Conservation (phyloP, 2,888 invertebrate species). For the Myopa testacea region DNA sequence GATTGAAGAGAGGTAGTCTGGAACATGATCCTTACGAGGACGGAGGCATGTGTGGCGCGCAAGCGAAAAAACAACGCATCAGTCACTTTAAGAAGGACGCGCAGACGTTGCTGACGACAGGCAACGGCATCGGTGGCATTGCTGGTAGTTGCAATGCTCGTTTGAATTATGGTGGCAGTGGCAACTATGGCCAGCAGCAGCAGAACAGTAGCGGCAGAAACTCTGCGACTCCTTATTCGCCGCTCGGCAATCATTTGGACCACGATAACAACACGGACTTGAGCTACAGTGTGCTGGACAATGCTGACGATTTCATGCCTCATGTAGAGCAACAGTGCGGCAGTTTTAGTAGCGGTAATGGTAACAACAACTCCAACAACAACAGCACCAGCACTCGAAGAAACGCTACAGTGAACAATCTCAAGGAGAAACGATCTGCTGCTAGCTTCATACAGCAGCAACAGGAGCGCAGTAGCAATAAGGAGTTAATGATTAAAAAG, state of each 20-base stretch:
- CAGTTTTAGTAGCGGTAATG: slow-evolving; percentile 39
- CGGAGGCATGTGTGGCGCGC: slow-evolving; percentile 68
- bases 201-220: slow-evolving; percentile 43
- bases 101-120: slow-evolving; percentile 18
- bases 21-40: slow-evolving; percentile 72
- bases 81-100: slow-evolving; percentile 80
- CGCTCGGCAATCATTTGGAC: slow-evolving; percentile 56
- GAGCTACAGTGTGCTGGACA: slow-evolving; percentile 65
- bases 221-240: slow-evolving; percentile 53
- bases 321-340: slow-evolving; percentile 47
- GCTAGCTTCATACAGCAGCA: slow-evolving; percentile 51
- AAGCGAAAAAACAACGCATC: slow-evolving; percentile 83
- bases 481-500: slow-evolving; percentile 43
- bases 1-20: slow-evolving; percentile 70
- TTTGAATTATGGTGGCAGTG: slow-evolving; percentile 43
- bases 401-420: slow-evolving; percentile 35
- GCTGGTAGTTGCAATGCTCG: slow-evolving; percentile 18
- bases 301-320: slow-evolving; percentile 61
- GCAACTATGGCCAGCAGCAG: slow-evolving; percentile 41
- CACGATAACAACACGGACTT: slow-evolving; percentile 57
- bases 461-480: slow-evolving; percentile 50
- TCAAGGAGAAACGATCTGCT: slow-evolving; percentile 55
- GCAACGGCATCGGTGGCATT: slow-evolving; percentile 12
- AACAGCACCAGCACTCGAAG: slow-evolving; percentile 45
- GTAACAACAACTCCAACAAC: slow-evolving; percentile 39